Percentiles rank a stretch among this genome's conserved stretches.
Evolutionary conservation across 1,140 invertebrate genomes (phyloP).

Genomic region (Tetramorium parvispinum): DNA sequence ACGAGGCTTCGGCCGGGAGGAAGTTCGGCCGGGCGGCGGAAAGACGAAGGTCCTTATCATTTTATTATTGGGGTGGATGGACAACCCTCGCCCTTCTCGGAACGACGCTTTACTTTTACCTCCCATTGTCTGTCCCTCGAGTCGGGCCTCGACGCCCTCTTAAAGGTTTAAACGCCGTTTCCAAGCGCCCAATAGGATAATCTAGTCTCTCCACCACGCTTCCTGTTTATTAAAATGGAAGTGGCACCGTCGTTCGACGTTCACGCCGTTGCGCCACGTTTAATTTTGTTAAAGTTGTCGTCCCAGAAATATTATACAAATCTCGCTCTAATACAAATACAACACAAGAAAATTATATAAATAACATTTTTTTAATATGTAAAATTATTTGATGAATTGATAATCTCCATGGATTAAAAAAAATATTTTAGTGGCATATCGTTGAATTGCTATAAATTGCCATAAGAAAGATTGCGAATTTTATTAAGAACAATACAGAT

Average conservation of each 20-base stretch:
- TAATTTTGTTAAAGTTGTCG: not conserved
- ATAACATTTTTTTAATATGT: not conserved
- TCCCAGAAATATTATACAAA: not conserved
- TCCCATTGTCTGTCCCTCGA: conserved; percentile 70
- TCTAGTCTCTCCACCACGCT: conserved; percentile 33
- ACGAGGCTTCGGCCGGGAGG: conserved; percentile 29
- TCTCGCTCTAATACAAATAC: not conserved
- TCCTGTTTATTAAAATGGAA: conserved; percentile 19
- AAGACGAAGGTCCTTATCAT: conserved; percentile 78
- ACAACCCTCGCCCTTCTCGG: conserved; percentile 73
- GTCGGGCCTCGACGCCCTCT: conserved; percentile 33
- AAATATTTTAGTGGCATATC: not conserved
- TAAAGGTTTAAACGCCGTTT: conserved; percentile 74
- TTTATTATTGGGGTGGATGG: conserved; percentile 77
- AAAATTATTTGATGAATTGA: not conserved
- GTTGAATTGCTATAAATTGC: not conserved
- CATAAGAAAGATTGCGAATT: not conserved
- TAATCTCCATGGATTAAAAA: not conserved
- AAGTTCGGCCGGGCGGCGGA: conserved; percentile 48
- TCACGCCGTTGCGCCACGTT: not conserved
- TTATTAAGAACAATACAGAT: not conserved
- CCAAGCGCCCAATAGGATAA: conserved; percentile 72
- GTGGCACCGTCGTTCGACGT: not conserved
- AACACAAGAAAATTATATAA: not conserved
- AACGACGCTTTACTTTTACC: conserved; percentile 77